Evolutionary conservation across 2,888 invertebrate genomes (phyloP).

Genomic region (Drosophila subquinaria): DNA sequence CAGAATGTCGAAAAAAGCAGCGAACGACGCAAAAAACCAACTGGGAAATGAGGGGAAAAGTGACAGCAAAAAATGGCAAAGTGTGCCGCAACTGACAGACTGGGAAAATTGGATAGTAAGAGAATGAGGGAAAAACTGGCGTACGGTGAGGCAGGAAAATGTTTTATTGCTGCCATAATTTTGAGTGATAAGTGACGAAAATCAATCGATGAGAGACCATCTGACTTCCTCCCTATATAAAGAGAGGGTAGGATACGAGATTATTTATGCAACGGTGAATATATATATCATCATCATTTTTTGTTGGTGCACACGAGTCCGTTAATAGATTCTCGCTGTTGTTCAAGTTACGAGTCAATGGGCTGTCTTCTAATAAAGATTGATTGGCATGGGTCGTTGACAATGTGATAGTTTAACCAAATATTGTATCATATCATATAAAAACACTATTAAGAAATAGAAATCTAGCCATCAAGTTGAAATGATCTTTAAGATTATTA

Average conservation of each 20-base stretch:
- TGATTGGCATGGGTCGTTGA: slow-evolving; percentile 60
- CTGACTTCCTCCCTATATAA: slow-evolving; percentile 13
- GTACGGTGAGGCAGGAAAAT: slow-evolving; percentile 72
- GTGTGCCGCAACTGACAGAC: slow-evolving; percentile 73
- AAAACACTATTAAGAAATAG: not conserved
- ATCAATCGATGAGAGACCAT: slow-evolving; percentile 70
- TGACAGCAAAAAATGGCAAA: slow-evolving; percentile 80
- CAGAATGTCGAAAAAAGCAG: slow-evolving; percentile 46
- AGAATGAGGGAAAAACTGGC: slow-evolving; percentile 22
- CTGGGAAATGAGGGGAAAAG: slow-evolving; percentile 65
- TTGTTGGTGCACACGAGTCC: slow-evolving; percentile 56
- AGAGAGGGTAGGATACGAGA: slow-evolving; percentile 47
- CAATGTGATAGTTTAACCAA: slow-evolving; percentile 1
- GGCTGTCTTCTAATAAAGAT: slow-evolving; percentile 79
- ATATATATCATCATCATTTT: slow-evolving; percentile 48
- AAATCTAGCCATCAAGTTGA: not conserved
- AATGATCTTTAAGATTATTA: not conserved
- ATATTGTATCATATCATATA: not conserved
- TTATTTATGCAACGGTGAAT: slow-evolving; percentile 73
- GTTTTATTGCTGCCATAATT: slow-evolving; percentile 83
- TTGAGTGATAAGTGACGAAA: slow-evolving; percentile 82
- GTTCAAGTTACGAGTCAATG: slow-evolving; percentile 71
- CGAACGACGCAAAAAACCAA: slow-evolving; percentile 36
- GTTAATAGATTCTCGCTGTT: slow-evolving; percentile 70
- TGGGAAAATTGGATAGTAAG: slow-evolving; percentile 39